These are phyloP conservation scores for Myoxocephalus aenaeus DNA, from an alignment of 2,797 vertebrate species.

Conservation along the genomic window DNA sequence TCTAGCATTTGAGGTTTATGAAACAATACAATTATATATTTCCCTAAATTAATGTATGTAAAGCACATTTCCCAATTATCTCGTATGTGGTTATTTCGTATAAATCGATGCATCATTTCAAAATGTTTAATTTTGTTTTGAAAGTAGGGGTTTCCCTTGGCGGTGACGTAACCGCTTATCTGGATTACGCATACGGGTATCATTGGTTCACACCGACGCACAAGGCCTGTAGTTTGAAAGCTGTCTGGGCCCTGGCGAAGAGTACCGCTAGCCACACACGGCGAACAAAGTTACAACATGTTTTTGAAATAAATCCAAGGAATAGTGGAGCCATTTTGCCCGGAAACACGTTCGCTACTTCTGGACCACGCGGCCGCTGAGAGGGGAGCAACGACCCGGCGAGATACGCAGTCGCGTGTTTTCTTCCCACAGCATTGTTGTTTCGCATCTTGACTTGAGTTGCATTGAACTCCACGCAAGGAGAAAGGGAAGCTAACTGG, in stretches of 20 bases:
- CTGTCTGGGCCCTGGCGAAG: slow-evolving; percentile 64
- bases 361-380: background rate
- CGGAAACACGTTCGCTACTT: background rate
- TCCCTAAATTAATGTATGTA: background rate
- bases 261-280: slow-evolving; percentile 58
- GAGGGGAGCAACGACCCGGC: background rate
- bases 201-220: slow-evolving; percentile 74
- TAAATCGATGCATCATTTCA: background rate
- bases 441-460: slow-evolving; percentile 72
- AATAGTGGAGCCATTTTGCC: slow-evolving; percentile 6
- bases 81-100: background rate
- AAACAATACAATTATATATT: background rate
- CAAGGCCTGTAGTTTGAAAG: slow-evolving; percentile 79
- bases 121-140: slow-evolving; percentile 21
- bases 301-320: slow-evolving; percentile 29
- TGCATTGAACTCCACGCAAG: slow-evolving; percentile 68
- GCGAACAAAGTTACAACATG: slow-evolving; percentile 71
- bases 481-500: slow-evolving; percentile 67
- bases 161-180: slow-evolving; percentile 65
- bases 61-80: background rate
- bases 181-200: slow-evolving; percentile 57
- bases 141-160: slow-evolving; percentile 71
- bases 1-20: background rate
- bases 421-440: slow-evolving; percentile 45
- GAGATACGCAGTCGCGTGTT: slow-evolving; percentile 12